Conservation (phyloP, 2,888 invertebrate species). For the Leptura quadrifasciata region DNA sequence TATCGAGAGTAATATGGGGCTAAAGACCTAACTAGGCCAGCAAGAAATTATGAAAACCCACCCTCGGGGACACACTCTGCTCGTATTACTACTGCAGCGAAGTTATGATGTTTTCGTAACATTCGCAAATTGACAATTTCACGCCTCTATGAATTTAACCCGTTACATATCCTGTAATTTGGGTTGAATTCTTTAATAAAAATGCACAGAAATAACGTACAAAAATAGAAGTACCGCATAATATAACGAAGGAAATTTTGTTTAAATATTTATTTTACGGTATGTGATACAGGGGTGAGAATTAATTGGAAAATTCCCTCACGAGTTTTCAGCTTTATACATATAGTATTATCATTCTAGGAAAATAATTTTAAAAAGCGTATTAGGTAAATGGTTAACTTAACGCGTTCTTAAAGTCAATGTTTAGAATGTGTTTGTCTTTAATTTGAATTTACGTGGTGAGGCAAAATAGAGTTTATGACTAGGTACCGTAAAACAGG, state of each 20-base stretch:
- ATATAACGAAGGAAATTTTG: constrained; percentile 25
- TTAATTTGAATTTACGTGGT: neutral
- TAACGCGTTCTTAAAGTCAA: neutral
- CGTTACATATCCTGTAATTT: constrained; percentile 32
- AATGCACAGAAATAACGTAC: constrained; percentile 27
- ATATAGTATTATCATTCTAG: constrained; percentile 2
- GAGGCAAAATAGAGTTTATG: no score
- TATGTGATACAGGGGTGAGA: constrained; percentile 16
- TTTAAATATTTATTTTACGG: constrained; percentile 33
- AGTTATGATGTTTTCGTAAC: constrained; percentile 46
- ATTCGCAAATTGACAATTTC: constrained; percentile 49
- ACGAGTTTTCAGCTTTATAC: constrained; percentile 1
- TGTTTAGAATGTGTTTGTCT: neutral
- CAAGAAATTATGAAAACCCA: constrained; percentile 48
- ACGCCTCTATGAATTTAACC: constrained; percentile 43
- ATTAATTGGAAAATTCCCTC: constrained; percentile 29
- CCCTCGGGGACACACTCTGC: constrained; percentile 27
- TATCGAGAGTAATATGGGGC: constrained; percentile 48
- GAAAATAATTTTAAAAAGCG: neutral
- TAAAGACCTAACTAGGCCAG: constrained; percentile 47
- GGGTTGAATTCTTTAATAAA: constrained; percentile 33
- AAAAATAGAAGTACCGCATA: neutral
- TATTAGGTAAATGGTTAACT: constrained; percentile 3
- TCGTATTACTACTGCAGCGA: constrained; percentile 32
- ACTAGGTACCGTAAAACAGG: no score